Percentiles rank a stretch among this genome's conserved stretches.
These are phyloP conservation scores for Nephila pilipes DNA, from an alignment of 1,140 invertebrate species.

Conservation along the genomic window DNA sequence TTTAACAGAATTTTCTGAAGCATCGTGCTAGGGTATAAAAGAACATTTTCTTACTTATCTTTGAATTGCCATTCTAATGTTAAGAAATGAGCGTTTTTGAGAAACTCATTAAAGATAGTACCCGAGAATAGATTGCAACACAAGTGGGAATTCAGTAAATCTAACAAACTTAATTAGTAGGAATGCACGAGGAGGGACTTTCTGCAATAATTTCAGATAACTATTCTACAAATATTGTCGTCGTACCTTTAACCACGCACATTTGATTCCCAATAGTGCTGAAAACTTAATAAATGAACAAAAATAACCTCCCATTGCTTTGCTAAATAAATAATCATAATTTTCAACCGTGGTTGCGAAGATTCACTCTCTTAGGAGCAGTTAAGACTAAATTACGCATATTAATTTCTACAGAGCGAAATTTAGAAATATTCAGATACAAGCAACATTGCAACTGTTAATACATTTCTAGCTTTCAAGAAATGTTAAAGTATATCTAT, in stretches of 20 bases:
- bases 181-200: not conserved
- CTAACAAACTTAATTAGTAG: conserved; percentile 1
- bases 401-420: not conserved
- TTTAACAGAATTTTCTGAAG: too few species aligned
- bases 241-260: not conserved
- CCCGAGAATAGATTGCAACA: not conserved
- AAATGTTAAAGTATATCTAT: too few species aligned
- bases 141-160: not conserved
- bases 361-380: not conserved
- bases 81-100: not conserved
- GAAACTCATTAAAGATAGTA: conserved; percentile 9
- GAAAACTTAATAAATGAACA: not conserved
- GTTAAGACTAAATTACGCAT: not conserved
- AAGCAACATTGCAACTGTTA: too few species aligned
- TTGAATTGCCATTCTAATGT: not conserved
- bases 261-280: not conserved
- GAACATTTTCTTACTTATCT: too few species aligned
- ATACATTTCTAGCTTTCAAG: too few species aligned
- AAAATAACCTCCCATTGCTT: not conserved
- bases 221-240: not conserved
- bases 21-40: too few species aligned
- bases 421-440: not conserved
- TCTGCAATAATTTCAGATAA: not conserved
- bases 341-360: not conserved
- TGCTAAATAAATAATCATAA: not conserved